Base-by-base conservation (phyloP, 2,113 vertebrate species). In the Rhea americana region DNA sequence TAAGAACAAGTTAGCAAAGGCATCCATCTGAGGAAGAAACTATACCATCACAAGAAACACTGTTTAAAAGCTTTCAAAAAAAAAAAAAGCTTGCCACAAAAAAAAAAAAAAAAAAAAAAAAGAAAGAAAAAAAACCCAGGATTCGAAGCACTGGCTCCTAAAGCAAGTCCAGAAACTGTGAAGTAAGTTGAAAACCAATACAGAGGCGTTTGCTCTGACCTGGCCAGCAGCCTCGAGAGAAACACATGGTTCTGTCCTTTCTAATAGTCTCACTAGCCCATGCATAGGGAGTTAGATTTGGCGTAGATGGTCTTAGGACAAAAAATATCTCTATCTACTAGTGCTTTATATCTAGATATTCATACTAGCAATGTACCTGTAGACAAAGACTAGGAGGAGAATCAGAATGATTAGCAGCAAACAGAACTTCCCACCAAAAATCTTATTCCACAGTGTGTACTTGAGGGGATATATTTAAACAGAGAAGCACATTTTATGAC, bases 331-430 rank as follows among this genome's bases (percentile, higher is more conserved):
- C 56, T 10, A 50, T 65, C 35, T 80, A 18, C 15, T 51, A 65
- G 30, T 37, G 26, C 4, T 65, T 17, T 24, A 26, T 25, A 50
- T 48, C 55, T 10, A 35, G 22, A 76, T 15, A 24, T n/a, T 80
- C 13, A 39, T 35, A 41, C 3, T 11, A 15, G 0, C 1, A 12
- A 24, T 26, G 35, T 56, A 61, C 43, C 62, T 4, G 1, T 0
- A 82, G 22, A 72, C 61, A 41, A 79, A 50, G 9, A 53, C 7
- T 17, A 37, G n/a, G 12, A 70, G 41, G 4, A 78, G 20, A 87
- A 72, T 59, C 37, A 87, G 91, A 84, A 17, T n/a, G 53, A 84
- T 41, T 16, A 55, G 24, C 22, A 93, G 67, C 59, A 79, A 45
- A 75, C 24, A 72, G 11, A 76, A 61, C 6, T 45, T 71, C 58